A percentile compares a stretch with the other conserved stretches of the same genome.
These are phyloP conservation scores for Ephialtes manifestator DNA, from an alignment of 2,888 invertebrate genomes.

Conservation along the genomic window DNA sequence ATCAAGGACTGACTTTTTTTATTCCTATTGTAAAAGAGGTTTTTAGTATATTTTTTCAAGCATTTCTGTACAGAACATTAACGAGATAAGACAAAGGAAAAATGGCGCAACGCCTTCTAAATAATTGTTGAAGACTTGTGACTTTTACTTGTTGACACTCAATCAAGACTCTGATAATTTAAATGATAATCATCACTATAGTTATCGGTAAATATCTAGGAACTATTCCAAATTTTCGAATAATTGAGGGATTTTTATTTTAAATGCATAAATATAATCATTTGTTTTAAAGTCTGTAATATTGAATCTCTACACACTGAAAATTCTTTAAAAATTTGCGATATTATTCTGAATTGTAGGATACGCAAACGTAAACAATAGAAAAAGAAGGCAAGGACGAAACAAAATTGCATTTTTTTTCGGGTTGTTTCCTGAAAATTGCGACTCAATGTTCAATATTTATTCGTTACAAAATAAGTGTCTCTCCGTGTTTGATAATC, in stretches of 20 bases:
- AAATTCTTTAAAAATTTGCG: not conserved
- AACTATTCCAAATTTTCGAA: not conserved
- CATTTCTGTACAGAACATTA: not conserved
- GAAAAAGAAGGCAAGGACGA: not conserved
- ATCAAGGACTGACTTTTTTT: conserved; percentile 28
- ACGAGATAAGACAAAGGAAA: not conserved
- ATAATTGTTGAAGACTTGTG: not conserved
- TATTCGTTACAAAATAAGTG: conserved; percentile 43
- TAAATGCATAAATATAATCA: conserved; percentile 7
- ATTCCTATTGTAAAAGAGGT: not conserved
- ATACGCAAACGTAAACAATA: not conserved
- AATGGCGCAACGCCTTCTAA: not conserved
- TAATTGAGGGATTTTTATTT: not conserved
- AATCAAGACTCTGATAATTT: not conserved
- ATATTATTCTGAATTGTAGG: not conserved
- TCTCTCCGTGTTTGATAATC: conserved; percentile 23
- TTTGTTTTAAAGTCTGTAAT: not conserved
- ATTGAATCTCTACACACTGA: not conserved
- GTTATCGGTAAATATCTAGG: not conserved
- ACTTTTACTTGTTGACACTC: not conserved
- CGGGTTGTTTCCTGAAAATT: not conserved
- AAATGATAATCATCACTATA: conserved; percentile 1
- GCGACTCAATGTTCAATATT: conserved; percentile 39
- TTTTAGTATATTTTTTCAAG: not conserved
- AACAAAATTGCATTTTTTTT: not conserved